phyloP scores from a whole-genome alignment of 2,797 vertebrate genomes.

The Huso huso region DNA sequence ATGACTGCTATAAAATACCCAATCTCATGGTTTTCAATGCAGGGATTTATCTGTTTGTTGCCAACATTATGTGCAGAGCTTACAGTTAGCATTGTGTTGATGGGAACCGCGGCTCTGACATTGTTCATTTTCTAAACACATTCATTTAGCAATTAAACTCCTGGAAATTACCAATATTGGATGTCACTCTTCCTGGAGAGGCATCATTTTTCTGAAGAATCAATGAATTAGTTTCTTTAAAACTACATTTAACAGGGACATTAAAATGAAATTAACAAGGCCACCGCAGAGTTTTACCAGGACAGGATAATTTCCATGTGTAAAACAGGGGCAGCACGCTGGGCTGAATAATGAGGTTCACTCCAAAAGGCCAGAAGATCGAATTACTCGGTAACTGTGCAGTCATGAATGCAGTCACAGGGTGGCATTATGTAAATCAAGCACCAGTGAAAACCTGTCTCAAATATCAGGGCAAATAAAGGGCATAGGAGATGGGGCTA shows the following conservation, averaged over 20 bases:
- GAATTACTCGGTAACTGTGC: slow-evolving; percentile 2
- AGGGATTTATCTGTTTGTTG: too few relatives aligned
- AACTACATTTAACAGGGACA: background rate
- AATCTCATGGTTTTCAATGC: too few relatives aligned
- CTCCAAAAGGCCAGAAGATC: background rate
- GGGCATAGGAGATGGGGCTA: slow-evolving; percentile 3
- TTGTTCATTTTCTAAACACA: background rate
- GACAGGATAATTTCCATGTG: background rate
- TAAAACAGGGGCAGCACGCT: slow-evolving; percentile 6
- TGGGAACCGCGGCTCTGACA: background rate
- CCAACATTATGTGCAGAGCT: too few relatives aligned
- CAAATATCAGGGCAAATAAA: slow-evolving; percentile 2
- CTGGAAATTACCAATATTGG: background rate
- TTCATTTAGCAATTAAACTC: background rate
- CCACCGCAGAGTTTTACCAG: background rate
- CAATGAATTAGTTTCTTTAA: background rate
- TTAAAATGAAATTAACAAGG: background rate
- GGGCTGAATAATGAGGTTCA: slow-evolving; percentile 9
- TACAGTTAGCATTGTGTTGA: too few relatives aligned
- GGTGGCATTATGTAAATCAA: slow-evolving; percentile 4
- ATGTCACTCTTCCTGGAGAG: background rate
- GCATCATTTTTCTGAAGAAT: background rate
- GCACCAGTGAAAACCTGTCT: background rate
- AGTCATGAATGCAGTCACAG: slow-evolving; percentile 4
- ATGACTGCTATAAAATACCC: too few relatives aligned